A percentile compares a stretch with the other conserved stretches of the same genome.
Conservation (phyloP, 2,888 invertebrate species). For the Brachylomia viminalis region DNA sequence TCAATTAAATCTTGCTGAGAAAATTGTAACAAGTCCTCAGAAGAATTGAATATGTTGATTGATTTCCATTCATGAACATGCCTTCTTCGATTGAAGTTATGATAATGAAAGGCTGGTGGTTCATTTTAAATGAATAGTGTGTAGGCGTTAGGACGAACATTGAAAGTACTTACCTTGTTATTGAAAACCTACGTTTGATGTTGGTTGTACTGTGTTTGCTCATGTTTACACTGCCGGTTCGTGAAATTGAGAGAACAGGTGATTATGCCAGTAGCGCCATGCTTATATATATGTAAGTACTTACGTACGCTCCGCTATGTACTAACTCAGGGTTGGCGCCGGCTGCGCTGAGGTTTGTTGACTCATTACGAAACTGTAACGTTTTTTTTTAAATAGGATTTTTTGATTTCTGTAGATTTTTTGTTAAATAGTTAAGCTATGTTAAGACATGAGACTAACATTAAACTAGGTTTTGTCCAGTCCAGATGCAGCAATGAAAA, state of each 20-base stretch:
- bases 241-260: constrained; percentile 60
- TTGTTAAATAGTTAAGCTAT: not conserved
- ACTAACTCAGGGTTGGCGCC: constrained; percentile 34
- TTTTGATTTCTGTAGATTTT: not conserved
- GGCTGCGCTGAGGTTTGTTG: not conserved
- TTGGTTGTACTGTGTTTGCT: constrained; percentile 19
- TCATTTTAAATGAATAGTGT: not conserved
- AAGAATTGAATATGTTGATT: too few relatives aligned
- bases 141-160: not conserved
- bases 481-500: not conserved
- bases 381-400: not conserved
- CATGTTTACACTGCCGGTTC: constrained; percentile 13
- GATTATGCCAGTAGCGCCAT: constrained; percentile 38
- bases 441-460: not conserved
- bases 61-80: too few relatives aligned
- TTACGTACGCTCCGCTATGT: not conserved
- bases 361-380: not conserved
- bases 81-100: too few relatives aligned
- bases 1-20: too few relatives aligned
- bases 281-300: constrained; percentile 28
- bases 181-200: constrained; percentile 24
- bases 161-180: not conserved
- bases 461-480: not conserved
- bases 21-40: too few relatives aligned
- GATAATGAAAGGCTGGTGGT: not conserved